A percentile compares a stretch with the other conserved stretches of the same genome.
Evolutionary conservation across 2,797 vertebrate genomes (phyloP).

Genomic region (Arnoldichthys spilopterus): DNA sequence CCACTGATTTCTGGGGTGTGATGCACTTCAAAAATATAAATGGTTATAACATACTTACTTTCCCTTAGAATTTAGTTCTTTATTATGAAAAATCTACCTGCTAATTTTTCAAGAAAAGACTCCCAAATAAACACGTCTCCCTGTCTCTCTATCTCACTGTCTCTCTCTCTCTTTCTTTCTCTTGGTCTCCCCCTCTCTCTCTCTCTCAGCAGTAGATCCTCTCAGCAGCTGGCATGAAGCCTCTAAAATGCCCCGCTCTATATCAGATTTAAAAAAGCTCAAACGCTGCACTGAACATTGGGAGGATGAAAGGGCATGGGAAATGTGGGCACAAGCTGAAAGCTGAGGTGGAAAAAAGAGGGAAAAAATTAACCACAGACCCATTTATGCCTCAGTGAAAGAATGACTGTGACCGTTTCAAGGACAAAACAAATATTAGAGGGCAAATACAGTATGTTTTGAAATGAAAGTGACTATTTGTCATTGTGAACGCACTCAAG

Average conservation of each 20-base stretch:
- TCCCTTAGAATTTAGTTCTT: neutral
- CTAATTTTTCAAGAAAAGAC: neutral
- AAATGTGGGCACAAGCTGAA: slow-evolving; percentile 14
- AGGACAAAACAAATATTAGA: neutral
- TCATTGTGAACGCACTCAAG: too few species aligned
- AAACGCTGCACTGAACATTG: slow-evolving; percentile 26
- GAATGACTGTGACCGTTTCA: neutral
- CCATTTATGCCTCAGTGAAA: neutral
- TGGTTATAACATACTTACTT: neutral
- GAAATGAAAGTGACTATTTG: too few species aligned
- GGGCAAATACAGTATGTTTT: too few species aligned
- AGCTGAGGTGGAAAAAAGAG: neutral
- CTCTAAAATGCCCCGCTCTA: slow-evolving; percentile 15
- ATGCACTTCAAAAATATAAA: neutral
- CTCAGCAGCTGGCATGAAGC: neutral
- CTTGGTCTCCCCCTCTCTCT: neutral
- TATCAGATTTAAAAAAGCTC: slow-evolving; percentile 28
- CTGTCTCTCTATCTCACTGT: neutral
- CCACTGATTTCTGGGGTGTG: neutral
- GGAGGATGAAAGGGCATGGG: slow-evolving; percentile 34
- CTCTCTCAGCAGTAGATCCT: slow-evolving; percentile 1
- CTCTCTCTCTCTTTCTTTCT: neutral
- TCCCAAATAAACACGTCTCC: neutral
- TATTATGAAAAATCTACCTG: too few species aligned
- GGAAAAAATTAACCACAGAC: neutral